Base-by-base conservation (phyloP, 2,113 vertebrate genomes). In the Lepus americanus region DNA sequence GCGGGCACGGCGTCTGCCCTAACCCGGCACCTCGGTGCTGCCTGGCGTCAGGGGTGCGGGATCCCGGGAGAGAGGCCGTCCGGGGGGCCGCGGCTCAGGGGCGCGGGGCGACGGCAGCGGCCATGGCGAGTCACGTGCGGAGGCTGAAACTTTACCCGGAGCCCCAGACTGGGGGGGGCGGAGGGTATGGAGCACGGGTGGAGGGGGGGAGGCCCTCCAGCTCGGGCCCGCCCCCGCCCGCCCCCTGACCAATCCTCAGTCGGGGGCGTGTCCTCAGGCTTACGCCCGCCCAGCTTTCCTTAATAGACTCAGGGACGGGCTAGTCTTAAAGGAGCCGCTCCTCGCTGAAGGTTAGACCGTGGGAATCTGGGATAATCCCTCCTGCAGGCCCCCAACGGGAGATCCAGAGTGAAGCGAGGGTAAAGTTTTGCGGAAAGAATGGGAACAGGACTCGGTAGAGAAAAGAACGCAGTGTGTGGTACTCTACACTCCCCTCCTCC, bases 131-230 rank as follows among this genome's bases (percentile, higher is more conserved):
- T 97, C 96, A 97, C 97, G 96, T 97, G 97, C 93, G 79, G 89
- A 92, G 94, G 97, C 96, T 97, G 97, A 97, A 98, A 97, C 97
- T 98, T 97, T 98, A 97, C 97, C 97, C 97, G 64, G 96, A 96
- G 95, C 97, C 97, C 96, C 89, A 97, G 97, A 94, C 93, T 53
- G 39, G 19, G 82, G 87, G 69, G 73, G 87, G 89, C 74, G 82
- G 95, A 86, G 92, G 96, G 96, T 81, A 87, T 33, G 1, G 74
- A 77, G 87, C 61, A 0, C 84, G 29, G 89, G 72, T 14, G 53
- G 61, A 59, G 55, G 76, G 82, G 63, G 59, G 92, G 51, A 80
- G 94, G 91, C 70, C 70, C 70, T 59, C 92, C 64, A 84, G 73
- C 51, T 49, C 31, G 23, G 74, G 7, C 19, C 92, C 94, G 90